A percentile compares a stretch with the other conserved stretches of the same genome.
These are phyloP conservation scores for Dicyrtomina minuta DNA, from an alignment of 2,888 invertebrate species.

Conservation along the genomic window DNA sequence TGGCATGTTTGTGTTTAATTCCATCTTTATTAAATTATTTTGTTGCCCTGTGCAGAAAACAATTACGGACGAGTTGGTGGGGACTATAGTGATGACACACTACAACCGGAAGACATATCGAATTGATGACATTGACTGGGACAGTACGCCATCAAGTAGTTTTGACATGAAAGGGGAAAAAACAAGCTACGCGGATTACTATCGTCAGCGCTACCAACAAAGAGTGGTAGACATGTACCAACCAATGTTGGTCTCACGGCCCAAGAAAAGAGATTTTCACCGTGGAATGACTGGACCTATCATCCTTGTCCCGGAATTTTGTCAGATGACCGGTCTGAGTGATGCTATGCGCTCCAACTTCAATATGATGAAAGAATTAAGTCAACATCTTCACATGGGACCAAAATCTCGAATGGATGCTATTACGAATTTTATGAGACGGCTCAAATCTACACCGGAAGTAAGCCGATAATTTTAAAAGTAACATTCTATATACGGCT, in stretches of 20 bases:
- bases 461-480: too few relatives aligned
- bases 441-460: conserved; percentile 61
- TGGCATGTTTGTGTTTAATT: too few relatives aligned
- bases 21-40: too few relatives aligned
- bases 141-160: conserved; percentile 67
- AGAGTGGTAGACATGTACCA: conserved; percentile 55
- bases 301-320: conserved; percentile 77
- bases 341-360: conserved; percentile 82
- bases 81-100: conserved; percentile 72
- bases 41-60: conserved; percentile 15
- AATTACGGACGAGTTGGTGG: conserved; percentile 57
- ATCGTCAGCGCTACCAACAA: conserved; percentile 54
- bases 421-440: conserved; percentile 63
- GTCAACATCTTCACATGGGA: conserved; percentile 73
- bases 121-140: conserved; percentile 81
- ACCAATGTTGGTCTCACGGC: conserved; percentile 55
- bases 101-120: conserved; percentile 89
- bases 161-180: conserved; percentile 60
- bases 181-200: conserved; percentile 44
- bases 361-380: conserved; percentile 81
- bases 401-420: conserved; percentile 75
- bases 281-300: conserved; percentile 46
- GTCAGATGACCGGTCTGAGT: conserved; percentile 82
- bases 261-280: conserved; percentile 48
- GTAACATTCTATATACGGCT: too few relatives aligned